Percentiles rank a stretch among this genome's conserved stretches.
Evolutionary conservation across 2,797 vertebrate species (phyloP).

Genomic region (Eulemur mongoz): DNA sequence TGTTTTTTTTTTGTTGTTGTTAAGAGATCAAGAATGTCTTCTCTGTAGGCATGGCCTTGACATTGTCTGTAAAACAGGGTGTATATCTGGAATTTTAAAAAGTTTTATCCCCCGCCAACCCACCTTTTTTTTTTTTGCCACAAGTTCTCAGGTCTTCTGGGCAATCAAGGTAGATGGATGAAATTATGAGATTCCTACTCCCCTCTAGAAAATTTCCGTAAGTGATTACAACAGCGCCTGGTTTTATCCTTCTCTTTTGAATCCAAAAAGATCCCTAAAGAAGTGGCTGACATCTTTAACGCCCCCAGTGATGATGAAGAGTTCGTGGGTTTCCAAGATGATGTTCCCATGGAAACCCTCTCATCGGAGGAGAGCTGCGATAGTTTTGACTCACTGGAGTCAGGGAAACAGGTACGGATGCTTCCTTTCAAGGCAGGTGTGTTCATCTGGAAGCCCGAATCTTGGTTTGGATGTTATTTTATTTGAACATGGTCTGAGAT

Average conservation of each 20-base stretch:
- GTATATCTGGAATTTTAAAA: background rate
- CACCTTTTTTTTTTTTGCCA: background rate
- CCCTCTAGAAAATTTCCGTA: background rate
- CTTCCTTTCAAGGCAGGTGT: background rate
- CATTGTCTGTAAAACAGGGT: background rate
- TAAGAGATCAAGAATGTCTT: background rate
- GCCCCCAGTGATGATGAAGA: slow-evolving; percentile 83
- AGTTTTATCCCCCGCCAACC: background rate
- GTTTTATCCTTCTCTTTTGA: slow-evolving; percentile 60
- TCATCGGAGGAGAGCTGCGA: slow-evolving; percentile 75
- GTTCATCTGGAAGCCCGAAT: background rate
- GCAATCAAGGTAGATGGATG: background rate
- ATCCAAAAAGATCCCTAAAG: slow-evolving; percentile 82
- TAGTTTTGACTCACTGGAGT: slow-evolving; percentile 65
- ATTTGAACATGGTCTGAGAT: background rate
- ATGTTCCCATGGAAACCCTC: slow-evolving; percentile 79
- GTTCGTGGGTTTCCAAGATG: slow-evolving; percentile 83
- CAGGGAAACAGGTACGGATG: slow-evolving; percentile 79
- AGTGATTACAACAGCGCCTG: background rate
- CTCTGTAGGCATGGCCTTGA: background rate
- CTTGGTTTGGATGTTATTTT: background rate
- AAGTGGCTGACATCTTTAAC: slow-evolving; percentile 83
- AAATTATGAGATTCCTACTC: background rate
- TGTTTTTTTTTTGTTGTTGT: background rate
- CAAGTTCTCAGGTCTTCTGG: background rate